Base-by-base conservation (phyloP, 2,888 invertebrate genomes). In the Sabellastarte sp. region DNA sequence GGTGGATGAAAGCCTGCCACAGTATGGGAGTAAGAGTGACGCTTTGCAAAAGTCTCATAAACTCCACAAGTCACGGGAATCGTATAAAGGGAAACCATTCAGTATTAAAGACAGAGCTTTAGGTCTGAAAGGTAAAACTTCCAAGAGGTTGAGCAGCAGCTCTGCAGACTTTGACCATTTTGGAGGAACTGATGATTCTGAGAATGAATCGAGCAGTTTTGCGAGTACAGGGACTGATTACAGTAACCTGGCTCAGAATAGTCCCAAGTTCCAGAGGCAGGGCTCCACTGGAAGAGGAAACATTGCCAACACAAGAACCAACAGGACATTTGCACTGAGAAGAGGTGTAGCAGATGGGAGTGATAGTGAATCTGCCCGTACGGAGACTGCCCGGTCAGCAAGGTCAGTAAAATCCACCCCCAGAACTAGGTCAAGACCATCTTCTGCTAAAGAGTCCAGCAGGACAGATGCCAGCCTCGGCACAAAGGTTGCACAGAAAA, bases 271-370 rank as follows among this genome's bases (percentile, higher is more conserved):
- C 10, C 10, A 10, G 41, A 10, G 41, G 10, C 10, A 41, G 20
- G 20, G 20, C 20, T 41, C 41, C 41, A 41, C 41, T 20, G 10
- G 10, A 15, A 20, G 10, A 20, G 41, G 41, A 20, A 10, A 20
- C 41, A 41, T 41, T 41, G 41, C 41, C 10, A 41, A 41, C 20
- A 41, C 41, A 10, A 41, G 41, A 41, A 41, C 41, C 20, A 41
- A 41, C 20, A 41, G 41, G 20, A 90, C 91, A n/a, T 84, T 82
- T 72, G 85, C 90, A 78, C 85, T 90, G 85, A 85, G 91, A 73
- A 74, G 90, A 82, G 87, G 88, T n/a, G 82, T 88, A 70, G 75
- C 78, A 51, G 79, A 75, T 10, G 32, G 28, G 56, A 71, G 68
- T 52, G 74, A 64, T 50, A 71, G 56, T 65, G 69, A 53, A 65